A percentile compares a stretch with the other conserved stretches of the same genome.
Evolutionary conservation across 2,888 invertebrate species (phyloP).

Genomic region (Acleris emargana): DNA sequence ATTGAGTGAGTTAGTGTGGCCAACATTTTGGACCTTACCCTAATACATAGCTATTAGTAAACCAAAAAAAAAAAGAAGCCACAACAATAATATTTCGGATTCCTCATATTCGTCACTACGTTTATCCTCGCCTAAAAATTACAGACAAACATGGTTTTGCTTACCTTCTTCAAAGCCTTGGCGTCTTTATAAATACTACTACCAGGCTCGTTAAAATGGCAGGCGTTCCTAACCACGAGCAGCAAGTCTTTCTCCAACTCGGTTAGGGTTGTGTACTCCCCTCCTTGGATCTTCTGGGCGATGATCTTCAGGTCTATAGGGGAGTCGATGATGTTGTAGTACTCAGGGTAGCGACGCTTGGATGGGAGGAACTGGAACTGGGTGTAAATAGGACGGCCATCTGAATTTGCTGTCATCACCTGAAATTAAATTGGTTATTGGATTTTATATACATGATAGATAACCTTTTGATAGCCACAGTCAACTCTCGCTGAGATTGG

Average conservation of each 20-base stretch:
- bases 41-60: no score
- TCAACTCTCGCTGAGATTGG: no score
- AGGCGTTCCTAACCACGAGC: constrained; percentile 97
- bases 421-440: constrained; percentile 40
- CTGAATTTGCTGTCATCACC: constrained; percentile 94
- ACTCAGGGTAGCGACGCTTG: constrained; percentile 96
- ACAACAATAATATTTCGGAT: no score
- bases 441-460: not conserved
- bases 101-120: no score
- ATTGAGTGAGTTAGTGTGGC: no score
- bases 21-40: no score
- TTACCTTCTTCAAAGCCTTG: constrained; percentile 92
- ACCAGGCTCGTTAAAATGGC: constrained; percentile 97
- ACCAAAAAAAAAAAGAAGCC: no score
- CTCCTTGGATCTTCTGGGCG: constrained; percentile 94
- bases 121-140: no score
- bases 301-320: constrained; percentile 98
- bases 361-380: constrained; percentile 97
- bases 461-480: no score
- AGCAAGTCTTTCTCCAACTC: constrained; percentile 96
- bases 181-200: constrained; percentile 98
- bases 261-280: constrained; percentile 89
- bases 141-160: constrained; percentile 42
- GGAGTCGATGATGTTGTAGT: constrained; percentile 95
- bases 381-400: constrained; percentile 91